Conservation (phyloP, 2,888 invertebrate species). For the Synanthedon vespiformis region DNA sequence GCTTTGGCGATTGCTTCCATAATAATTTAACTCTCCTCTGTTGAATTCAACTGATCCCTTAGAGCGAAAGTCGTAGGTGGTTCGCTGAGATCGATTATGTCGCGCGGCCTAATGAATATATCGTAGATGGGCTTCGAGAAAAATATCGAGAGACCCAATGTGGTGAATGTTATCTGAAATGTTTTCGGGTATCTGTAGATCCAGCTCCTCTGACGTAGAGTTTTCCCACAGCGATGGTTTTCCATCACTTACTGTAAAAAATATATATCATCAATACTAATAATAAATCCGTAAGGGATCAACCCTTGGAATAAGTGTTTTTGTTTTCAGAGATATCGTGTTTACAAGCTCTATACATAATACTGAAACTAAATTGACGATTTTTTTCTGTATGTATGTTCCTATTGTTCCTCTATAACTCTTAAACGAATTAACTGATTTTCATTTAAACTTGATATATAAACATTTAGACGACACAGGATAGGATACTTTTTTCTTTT, state of each 20-base stretch:
- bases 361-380: no score
- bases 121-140: constrained; percentile 82
- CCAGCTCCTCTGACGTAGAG: constrained; percentile 71
- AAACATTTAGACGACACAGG: no score
- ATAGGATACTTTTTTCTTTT: no score
- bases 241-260: constrained; percentile 49
- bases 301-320: no score
- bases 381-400: no score
- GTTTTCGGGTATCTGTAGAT: constrained; percentile 71
- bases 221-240: constrained; percentile 38
- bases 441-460: no score
- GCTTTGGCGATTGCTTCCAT: constrained; percentile 89
- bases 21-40: constrained; percentile 46
- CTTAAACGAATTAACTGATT: no score
- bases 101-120: constrained; percentile 54
- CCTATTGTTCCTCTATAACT: no score
- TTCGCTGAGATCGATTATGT: constrained; percentile 28
- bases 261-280: not conserved
- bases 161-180: constrained; percentile 67
- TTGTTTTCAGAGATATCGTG: not conserved
- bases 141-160: constrained; percentile 65
- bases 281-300: no score
- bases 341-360: no score
- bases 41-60: constrained; percentile 6
- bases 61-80: constrained; percentile 32